Evolutionary conservation across 2,888 invertebrate genomes (phyloP).

Genomic region (Drosophila ezoana): DNA sequence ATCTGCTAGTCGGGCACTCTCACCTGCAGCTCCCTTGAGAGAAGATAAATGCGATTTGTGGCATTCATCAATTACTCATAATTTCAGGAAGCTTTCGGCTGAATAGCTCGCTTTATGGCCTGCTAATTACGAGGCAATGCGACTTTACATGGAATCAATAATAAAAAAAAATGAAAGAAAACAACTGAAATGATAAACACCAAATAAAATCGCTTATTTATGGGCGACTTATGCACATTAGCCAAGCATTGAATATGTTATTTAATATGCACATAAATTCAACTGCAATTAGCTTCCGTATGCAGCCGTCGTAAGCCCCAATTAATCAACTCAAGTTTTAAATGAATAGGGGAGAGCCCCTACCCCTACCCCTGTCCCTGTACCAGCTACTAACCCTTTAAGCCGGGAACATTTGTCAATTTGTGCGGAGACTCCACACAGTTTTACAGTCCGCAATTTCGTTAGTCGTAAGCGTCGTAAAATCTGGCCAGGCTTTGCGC

Average conservation of each 20-base stretch:
- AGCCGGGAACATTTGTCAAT: constrained; percentile 64
- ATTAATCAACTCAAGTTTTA: constrained; percentile 68
- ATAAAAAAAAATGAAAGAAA: constrained; percentile 22
- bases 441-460: constrained; percentile 56
- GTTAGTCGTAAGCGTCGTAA: constrained; percentile 42
- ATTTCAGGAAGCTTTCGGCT: constrained; percentile 57
- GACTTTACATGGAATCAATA: constrained; percentile 58
- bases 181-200: constrained; percentile 59
- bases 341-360: constrained; percentile 29
- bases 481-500: constrained; percentile 32
- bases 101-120: constrained; percentile 41
- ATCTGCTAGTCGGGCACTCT: neutral
- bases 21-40: neutral
- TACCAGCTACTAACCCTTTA: constrained; percentile 13
- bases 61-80: constrained; percentile 41
- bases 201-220: constrained; percentile 74
- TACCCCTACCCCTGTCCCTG: neutral
- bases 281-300: constrained; percentile 68
- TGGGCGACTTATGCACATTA: constrained; percentile 51
- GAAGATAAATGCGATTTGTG: constrained; percentile 18
- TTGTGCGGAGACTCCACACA: constrained; percentile 42
- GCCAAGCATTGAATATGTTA: constrained; percentile 58
- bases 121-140: constrained; percentile 51
- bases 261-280: constrained; percentile 70
- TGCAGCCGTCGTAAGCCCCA: constrained; percentile 51